Evolutionary conservation across 2,888 invertebrate genomes (phyloP), one percentile per base, ranked within the genome.

Genomic region (Monopis laevigella): DNA sequence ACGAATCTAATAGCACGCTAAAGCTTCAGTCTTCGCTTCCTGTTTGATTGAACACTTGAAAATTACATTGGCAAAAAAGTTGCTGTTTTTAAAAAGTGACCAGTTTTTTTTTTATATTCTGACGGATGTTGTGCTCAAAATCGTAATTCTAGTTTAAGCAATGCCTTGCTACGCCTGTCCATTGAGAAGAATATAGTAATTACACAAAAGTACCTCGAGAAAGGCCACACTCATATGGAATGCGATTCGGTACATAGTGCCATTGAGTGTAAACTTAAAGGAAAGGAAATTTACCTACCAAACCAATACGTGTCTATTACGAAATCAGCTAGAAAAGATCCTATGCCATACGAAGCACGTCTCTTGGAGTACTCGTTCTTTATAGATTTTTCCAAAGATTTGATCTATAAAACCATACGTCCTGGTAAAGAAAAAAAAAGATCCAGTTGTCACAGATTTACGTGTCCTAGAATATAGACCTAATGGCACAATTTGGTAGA

Each of bases 161-260:
- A 42, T 27, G 41, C 41, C n/a, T 24, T 42, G 7, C 18, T 42
- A 2, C 14, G 24, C 24, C 16, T 42, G 16, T 6, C 41, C 3
- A 36, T 42, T 8, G 41, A 42, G n/a, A 42, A 42, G 32, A 42
- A 42, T 16, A 11, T 42, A 8, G 27, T 26, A 6, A 42, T 36
- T 8, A 17, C 11, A 17, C 43, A 43, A 40, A 43, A 44, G 28
- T 32, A 28, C 30, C 16, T 42, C 14, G 44, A 39, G 28, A 39
- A 34, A 11, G 44, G 44, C 10, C 45, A 43, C 18, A 43, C 45
- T 3, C 42, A 45, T 13, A 45, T 45, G 43, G 42, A 40, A 14
- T 24, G 26, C 4, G 62, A 65, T 43, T 53, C 53, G 2, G 52
- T 57, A 5, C 59, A 65, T 43, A 47, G 49, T 39, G 36, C 42